Base-by-base conservation (phyloP, 2,888 invertebrate species). In the Ophion ellenae region DNA sequence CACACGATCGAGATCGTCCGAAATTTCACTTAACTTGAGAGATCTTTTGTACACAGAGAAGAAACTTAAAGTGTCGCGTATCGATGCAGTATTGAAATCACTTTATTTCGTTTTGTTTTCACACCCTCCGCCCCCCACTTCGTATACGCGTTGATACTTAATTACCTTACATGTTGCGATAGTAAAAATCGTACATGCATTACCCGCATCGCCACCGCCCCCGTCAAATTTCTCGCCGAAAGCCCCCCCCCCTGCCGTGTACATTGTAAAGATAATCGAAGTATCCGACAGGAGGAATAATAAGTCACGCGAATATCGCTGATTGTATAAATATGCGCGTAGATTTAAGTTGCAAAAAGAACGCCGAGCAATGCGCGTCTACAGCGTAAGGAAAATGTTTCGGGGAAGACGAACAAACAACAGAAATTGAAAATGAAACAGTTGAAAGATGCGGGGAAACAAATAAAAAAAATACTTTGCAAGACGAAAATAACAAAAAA, bases 151-250 rank as follows among this genome's bases (percentile, higher is more conserved):
- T 28, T 71, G 28, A 79, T 57, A 69, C 24, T 80, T 66, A 71
- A 36, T 83, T 78, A 59, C 14, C 20, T 73, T 64, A 28, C 75
- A 70, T 17, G 61, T 67, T 75, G 57, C 63, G 67, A 78, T 76
- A 84, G 80, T 77, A 77, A 77, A 84, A 84, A 84, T 53, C 66
- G 63, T 79, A 57, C 40, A 53, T 73, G 28, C 71, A 76, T 80
- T 70, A 66, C 63, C n/a, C 17, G 17, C 53, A 17, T 17, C 53
- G 17, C 53, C 17, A 5, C 14, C 14, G 3, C n/a, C 36, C 28
- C 57, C 24, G 36, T 47, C 47, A 32, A 63, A 53, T 63, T 61
- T 69, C n/a, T 14, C 40, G 14, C n/a, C 59, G 5, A 3, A 69
- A 32, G 3, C 82, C 73, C 71, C 71, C 20, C 32, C 17, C 20